A percentile compares a stretch with the other conserved stretches of the same genome.
Conservation (phyloP, 1,140 invertebrate genomes). For the Drosophila tropicalis region DNA sequence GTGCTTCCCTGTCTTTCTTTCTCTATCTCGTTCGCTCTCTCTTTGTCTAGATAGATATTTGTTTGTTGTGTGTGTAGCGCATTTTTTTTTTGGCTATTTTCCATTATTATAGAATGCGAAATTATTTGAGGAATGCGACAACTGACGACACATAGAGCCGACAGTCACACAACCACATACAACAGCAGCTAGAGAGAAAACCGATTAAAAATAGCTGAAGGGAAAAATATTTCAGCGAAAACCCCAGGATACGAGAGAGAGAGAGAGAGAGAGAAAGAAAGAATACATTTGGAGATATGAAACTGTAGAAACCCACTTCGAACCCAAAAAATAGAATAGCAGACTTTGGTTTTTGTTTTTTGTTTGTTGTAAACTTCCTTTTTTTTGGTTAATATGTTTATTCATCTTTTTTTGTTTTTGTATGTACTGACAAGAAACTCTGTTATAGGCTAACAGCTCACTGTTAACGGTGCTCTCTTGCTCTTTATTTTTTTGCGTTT, state of each 20-base stretch:
- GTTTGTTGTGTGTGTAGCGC: constrained; percentile 17
- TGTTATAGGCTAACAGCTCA: constrained; percentile 16
- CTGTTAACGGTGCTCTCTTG: constrained; percentile 19
- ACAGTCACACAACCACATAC: constrained; percentile 27
- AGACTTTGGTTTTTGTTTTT: constrained; percentile 62
- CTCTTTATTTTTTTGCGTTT: constrained; percentile 32
- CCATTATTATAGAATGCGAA: constrained; percentile 59
- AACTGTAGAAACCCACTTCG: constrained; percentile 17
- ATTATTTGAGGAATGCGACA: constrained; percentile 64
- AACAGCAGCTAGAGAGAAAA: constrained; percentile 1
- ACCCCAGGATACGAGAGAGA: not conserved
- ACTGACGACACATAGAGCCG: constrained; percentile 19
- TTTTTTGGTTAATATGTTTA: constrained; percentile 33
- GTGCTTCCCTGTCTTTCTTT: constrained; percentile 3
- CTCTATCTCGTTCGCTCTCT: constrained; percentile 4
- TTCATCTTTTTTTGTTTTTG: constrained; percentile 14
- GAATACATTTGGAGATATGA: constrained; percentile 3
- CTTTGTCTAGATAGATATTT: constrained; percentile 32
- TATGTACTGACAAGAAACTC: constrained; percentile 13
- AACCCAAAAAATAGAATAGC: constrained; percentile 28
- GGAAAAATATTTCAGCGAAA: constrained; percentile 3
- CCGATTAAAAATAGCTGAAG: constrained; percentile 9
- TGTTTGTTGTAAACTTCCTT: constrained; percentile 27
- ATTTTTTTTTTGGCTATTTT: constrained; percentile 47
- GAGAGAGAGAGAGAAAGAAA: not conserved